Percentiles rank a stretch among this genome's conserved stretches.
These are phyloP conservation scores for Diarsia brunnea DNA, from an alignment of 2,888 invertebrate species.

Conservation along the genomic window DNA sequence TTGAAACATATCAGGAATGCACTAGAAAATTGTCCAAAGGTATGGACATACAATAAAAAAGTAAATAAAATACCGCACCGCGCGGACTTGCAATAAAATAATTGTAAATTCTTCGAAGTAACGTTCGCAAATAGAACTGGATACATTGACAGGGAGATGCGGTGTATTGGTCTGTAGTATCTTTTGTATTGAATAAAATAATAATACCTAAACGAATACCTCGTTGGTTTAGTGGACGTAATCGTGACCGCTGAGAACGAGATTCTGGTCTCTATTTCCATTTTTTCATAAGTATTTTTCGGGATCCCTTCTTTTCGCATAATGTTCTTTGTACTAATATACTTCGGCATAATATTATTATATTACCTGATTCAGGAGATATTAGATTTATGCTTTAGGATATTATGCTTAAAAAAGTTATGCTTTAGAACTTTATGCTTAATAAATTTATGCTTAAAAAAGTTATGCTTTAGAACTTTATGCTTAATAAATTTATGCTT, in stretches of 20 bases:
- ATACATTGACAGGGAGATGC: background rate
- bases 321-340: too few species aligned
- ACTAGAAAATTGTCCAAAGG: constrained; percentile 53
- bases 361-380: too few species aligned
- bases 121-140: constrained; percentile 37
- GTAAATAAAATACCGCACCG: constrained; percentile 39
- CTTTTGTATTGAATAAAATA: background rate
- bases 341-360: too few species aligned
- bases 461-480: too few species aligned
- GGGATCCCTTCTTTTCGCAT: too few species aligned
- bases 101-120: constrained; percentile 62
- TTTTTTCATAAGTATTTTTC: background rate
- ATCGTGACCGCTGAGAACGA: background rate
- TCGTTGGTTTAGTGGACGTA: background rate
- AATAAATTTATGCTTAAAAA: too few species aligned
- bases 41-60: constrained; percentile 41
- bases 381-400: too few species aligned
- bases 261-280: background rate
- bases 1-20: constrained; percentile 52
- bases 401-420: too few species aligned
- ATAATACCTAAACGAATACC: background rate
- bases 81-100: constrained; percentile 57
- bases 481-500: too few species aligned
- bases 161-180: background rate
- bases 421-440: too few species aligned